Conservation (phyloP, 2,797 vertebrate species). For the Salarias fasciatus region DNA sequence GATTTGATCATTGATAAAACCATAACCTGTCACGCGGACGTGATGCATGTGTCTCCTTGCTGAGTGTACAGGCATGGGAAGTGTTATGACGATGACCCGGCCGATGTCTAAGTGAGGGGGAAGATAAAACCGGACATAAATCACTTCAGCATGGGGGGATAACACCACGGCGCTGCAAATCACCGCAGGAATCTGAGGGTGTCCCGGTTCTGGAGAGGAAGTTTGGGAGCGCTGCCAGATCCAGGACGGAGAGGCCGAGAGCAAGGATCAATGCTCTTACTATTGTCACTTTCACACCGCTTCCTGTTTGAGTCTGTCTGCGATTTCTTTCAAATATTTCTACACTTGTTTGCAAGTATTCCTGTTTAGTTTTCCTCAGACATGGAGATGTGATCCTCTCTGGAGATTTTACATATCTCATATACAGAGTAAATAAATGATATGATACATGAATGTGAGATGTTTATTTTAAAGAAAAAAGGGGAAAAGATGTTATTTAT, state of each 20-base stretch:
- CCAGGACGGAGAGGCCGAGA: slow-evolving; percentile 14
- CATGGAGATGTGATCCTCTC: background rate
- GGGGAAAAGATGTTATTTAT: slow-evolving; percentile 18
- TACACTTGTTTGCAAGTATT: too few species aligned
- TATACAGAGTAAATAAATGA: slow-evolving; percentile 1
- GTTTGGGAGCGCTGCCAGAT: slow-evolving; percentile 71
- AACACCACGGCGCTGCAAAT: slow-evolving; percentile 73
- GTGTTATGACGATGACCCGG: slow-evolving; percentile 73
- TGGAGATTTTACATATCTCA: background rate
- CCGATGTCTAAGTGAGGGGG: slow-evolving; percentile 72
- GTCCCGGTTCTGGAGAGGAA: slow-evolving; percentile 56
- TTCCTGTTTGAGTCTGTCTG: slow-evolving; percentile 19
- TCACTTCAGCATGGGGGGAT: slow-evolving; percentile 64
- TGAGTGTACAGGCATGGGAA: slow-evolving; percentile 70
- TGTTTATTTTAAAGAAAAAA: slow-evolving; percentile 4
- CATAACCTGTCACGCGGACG: slow-evolving; percentile 49
- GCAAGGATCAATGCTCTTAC: slow-evolving; percentile 19
- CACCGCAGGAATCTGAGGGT: slow-evolving; percentile 61
- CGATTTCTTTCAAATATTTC: background rate
- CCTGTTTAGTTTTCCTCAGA: too few species aligned
- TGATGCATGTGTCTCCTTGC: slow-evolving; percentile 72
- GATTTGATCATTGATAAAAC: slow-evolving; percentile 77
- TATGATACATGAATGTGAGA: slow-evolving; percentile 5
- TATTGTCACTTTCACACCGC: slow-evolving; percentile 6
- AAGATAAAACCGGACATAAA: slow-evolving; percentile 75